phyloP scores from a whole-genome alignment of 1,140 invertebrate genomes.

The Berghia stephanieae region DNA sequence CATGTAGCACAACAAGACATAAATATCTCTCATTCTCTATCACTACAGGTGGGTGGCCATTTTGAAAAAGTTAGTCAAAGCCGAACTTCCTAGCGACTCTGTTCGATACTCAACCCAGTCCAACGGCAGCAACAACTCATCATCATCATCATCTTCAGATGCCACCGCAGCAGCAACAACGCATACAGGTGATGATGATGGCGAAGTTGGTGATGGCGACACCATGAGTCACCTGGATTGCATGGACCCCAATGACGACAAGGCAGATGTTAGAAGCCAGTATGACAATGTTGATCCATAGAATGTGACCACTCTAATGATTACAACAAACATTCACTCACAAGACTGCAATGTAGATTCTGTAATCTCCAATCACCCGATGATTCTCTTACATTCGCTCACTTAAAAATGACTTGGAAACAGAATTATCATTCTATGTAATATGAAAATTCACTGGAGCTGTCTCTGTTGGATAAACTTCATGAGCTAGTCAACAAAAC shows the following conservation, averaged over 20 bases:
- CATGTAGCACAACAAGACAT: neutral
- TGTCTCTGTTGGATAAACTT: too few species aligned
- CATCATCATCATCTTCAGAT: constrained; percentile 29
- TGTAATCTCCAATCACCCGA: too few species aligned
- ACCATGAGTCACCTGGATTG: constrained; percentile 22
- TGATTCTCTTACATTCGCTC: too few species aligned
- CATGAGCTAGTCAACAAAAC: too few species aligned
- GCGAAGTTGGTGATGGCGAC: constrained; percentile 31
- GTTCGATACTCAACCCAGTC: constrained; percentile 47
- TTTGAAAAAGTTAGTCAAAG: constrained; percentile 50
- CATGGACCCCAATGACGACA: constrained; percentile 25
- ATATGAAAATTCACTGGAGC: too few species aligned
- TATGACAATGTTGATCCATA: constrained; percentile 6
- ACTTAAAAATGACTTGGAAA: too few species aligned
- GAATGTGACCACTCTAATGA: neutral
- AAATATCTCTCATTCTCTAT: neutral
- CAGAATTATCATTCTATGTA: too few species aligned
- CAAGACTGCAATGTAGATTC: neutral
- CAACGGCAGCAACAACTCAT: constrained; percentile 37
- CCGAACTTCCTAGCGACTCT: constrained; percentile 50
- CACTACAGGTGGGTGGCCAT: constrained; percentile 55
- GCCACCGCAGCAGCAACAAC: constrained; percentile 28
- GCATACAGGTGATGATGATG: constrained; percentile 29
- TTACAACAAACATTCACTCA: neutral
- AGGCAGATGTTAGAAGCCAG: constrained; percentile 20